Conservation (phyloP, 2,888 invertebrate genomes). For the Lasioglossum malachurum region DNA sequence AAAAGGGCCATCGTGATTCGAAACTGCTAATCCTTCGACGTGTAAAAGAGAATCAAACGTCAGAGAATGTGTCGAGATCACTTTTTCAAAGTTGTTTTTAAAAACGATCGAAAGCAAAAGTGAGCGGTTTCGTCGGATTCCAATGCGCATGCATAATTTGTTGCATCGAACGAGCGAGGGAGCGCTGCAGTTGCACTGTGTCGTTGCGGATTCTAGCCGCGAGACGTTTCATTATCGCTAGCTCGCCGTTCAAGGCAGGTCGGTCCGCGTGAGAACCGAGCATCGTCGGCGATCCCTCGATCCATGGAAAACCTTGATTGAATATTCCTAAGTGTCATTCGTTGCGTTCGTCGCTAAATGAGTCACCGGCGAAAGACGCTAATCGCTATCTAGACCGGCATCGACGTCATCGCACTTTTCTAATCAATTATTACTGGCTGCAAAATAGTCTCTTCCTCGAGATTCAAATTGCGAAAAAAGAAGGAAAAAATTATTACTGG, state of each 20-base stretch:
- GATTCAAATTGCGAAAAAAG: too few relatives aligned
- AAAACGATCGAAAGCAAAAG: not conserved
- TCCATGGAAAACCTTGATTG: conserved; percentile 61
- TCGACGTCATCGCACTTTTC: conserved; percentile 21
- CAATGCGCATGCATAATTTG: conserved; percentile 43
- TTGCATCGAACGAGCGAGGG: conserved; percentile 6
- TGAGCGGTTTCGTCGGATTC: conserved; percentile 23
- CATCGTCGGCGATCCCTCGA: conserved; percentile 60
- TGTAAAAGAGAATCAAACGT: not conserved
- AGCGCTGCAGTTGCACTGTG: conserved; percentile 6
- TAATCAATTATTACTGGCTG: not conserved
- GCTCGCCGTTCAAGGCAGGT: conserved; percentile 65
- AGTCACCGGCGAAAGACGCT: conserved; percentile 56
- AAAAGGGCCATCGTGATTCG: conserved; percentile 6
- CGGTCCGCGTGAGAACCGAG: conserved; percentile 66
- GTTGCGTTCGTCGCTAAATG: conserved; percentile 49
- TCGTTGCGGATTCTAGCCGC: conserved; percentile 14
- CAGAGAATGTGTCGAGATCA: not conserved
- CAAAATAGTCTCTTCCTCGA: too few relatives aligned
- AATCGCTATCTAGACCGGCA: not conserved
- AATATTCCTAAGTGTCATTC: conserved; percentile 67
- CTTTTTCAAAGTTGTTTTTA: not conserved
- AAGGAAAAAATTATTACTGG: not conserved
- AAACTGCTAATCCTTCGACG: not conserved
- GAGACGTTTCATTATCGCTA: conserved; percentile 62